Evolutionary conservation across 2,113 vertebrate genomes (phyloP).

Genomic region (Morone saxatilis): DNA sequence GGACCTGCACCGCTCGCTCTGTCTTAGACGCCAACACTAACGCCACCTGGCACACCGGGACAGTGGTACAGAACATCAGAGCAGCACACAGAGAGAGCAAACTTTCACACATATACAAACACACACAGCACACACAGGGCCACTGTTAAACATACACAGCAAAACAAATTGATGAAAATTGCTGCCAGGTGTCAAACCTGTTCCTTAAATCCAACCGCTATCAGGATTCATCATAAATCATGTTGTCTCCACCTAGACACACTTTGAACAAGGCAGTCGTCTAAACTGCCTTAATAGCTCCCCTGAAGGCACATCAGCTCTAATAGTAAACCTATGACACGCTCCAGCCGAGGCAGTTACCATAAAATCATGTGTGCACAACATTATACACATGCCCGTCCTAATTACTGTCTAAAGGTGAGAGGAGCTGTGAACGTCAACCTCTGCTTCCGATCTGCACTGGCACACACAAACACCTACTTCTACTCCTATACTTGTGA

Average conservation of each 20-base stretch:
- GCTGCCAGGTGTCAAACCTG: conserved; percentile 61
- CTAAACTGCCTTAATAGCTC: conserved; percentile 57
- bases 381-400: conserved; percentile 57
- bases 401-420: conserved; percentile 63
- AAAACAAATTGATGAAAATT: conserved; percentile 62
- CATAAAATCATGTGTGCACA: conserved; percentile 48
- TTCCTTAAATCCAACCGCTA: conserved; percentile 25
- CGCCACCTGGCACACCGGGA: conserved; percentile 70
- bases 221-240: conserved; percentile 70
- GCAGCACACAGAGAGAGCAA: background rate
- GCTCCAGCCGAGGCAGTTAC: conserved; percentile 25
- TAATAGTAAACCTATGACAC: conserved; percentile 56
- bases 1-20: conserved; percentile 60
- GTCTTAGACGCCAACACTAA: conserved; percentile 75
- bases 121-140: background rate
- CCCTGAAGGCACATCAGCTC: conserved; percentile 57
- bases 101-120: background rate
- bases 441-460: conserved; percentile 14
- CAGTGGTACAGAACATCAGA: background rate
- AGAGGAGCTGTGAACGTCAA: conserved; percentile 37
- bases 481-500: conserved; percentile 3
- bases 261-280: conserved; percentile 38
- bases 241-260: conserved; percentile 37
- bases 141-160: background rate
- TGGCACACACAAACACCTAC: background rate